phyloP scores from a whole-genome alignment of 2,888 invertebrate species.

The Chalcosyrphus nemorum region DNA sequence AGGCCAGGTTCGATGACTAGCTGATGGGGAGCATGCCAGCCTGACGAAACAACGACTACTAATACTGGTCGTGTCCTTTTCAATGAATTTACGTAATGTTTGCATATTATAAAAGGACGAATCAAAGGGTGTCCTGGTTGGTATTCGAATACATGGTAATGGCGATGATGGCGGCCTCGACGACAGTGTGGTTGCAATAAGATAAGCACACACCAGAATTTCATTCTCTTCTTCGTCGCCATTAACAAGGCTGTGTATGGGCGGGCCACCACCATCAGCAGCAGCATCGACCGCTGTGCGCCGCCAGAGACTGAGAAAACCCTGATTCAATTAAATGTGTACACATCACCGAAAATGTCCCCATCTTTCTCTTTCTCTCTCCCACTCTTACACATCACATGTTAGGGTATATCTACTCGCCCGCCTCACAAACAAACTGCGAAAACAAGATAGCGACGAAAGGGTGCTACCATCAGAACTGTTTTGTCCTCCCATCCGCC shows the following conservation, averaged over 20 bases:
- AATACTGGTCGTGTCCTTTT: constrained; percentile 37
- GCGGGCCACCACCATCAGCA: neutral
- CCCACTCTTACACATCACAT: no score
- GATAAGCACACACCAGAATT: constrained; percentile 60
- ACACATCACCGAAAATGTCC: constrained; percentile 74
- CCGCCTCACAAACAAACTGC: constrained; percentile 68
- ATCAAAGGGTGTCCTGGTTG: constrained; percentile 45
- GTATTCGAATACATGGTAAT: neutral
- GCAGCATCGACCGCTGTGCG: no score
- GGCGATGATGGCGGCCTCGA: neutral
- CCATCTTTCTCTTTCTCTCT: constrained; percentile 34
- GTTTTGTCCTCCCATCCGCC: neutral
- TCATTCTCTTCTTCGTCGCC: constrained; percentile 43
- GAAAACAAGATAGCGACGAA: constrained; percentile 74
- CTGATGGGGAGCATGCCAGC: neutral
- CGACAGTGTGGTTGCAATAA: constrained; percentile 64
- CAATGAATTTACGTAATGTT: constrained; percentile 59
- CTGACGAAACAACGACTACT: neutral
- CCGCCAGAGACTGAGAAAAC: constrained; percentile 48
- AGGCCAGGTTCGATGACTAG: neutral
- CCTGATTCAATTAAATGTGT: constrained; percentile 75
- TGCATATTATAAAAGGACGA: constrained; percentile 59
- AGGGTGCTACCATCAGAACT: constrained; percentile 24
- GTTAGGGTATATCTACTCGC: constrained; percentile 4
- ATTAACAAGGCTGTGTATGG: constrained; percentile 38